Conservation (phyloP, 1,140 invertebrate genomes). For the Pogonus chalceus region DNA sequence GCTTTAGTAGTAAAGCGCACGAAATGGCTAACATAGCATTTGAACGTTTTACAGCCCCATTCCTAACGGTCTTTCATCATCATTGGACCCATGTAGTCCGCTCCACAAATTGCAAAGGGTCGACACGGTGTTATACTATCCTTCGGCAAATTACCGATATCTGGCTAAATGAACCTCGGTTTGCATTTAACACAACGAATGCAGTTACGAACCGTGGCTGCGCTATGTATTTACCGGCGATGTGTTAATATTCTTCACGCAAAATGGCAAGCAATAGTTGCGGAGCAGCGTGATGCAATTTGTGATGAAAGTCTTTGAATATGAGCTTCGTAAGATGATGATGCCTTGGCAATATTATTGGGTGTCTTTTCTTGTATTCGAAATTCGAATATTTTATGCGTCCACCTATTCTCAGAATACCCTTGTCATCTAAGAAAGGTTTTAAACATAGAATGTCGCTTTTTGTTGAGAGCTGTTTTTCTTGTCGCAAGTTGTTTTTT, state of each 20-base stretch:
- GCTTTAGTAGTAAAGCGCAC: conserved; percentile 13
- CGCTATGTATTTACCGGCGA: conserved; percentile 10
- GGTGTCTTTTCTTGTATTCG: conserved; percentile 25
- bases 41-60: background rate
- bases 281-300: conserved; percentile 23
- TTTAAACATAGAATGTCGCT: conserved; percentile 11
- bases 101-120: conserved; percentile 14
- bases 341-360: conserved; percentile 27
- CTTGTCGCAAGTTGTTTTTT: conserved; percentile 9
- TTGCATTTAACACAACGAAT: conserved; percentile 19
- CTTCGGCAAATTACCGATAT: conserved; percentile 30
- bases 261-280: conserved; percentile 17
- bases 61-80: conserved; percentile 8
- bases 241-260: conserved; percentile 22
- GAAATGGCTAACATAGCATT: conserved; percentile 17
- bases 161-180: conserved; percentile 10
- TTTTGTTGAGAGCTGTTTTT: too few relatives aligned
- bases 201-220: conserved; percentile 18
- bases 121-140: conserved; percentile 21
- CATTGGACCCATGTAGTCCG: conserved; percentile 19
- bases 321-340: conserved; percentile 18
- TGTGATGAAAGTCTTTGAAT: conserved; percentile 14
- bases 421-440: conserved; percentile 30
- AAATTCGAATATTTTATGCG: conserved; percentile 25
- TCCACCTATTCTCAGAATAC: conserved; percentile 33